These are phyloP conservation scores for Holothuria scabra DNA, from an alignment of 53 echinoderm and acorn worm genomes.

Conservation along the genomic window DNA sequence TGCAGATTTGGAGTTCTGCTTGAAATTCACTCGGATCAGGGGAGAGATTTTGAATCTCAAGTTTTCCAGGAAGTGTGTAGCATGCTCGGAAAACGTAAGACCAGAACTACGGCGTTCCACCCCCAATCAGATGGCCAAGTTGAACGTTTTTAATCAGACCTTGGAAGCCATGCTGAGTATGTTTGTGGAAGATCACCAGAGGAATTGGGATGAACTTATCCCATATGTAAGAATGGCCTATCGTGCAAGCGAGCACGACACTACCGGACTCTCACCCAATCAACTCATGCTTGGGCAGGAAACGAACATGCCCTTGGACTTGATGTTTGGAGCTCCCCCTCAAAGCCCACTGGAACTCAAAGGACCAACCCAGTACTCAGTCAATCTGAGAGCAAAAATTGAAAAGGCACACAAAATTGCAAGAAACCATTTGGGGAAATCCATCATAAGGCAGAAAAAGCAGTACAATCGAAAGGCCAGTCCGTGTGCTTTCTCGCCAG, in stretches of 20 bases:
- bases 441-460: constrained; percentile 51
- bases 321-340: constrained; percentile 14
- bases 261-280: constrained; percentile 68
- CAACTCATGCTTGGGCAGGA: constrained; percentile 67
- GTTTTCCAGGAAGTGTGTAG: constrained; percentile 46
- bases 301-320: constrained; percentile 55
- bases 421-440: constrained; percentile 5
- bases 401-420: constrained; percentile 37
- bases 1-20: constrained; percentile 20
- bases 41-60: constrained; percentile 52
- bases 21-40: constrained; percentile 54
- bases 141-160: neutral
- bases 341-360: too few species aligned
- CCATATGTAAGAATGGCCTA: constrained; percentile 64
- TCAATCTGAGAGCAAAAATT: constrained; percentile 11
- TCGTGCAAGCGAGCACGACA: constrained; percentile 57
- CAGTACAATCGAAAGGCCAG: constrained; percentile 55
- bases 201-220: constrained; percentile 59
- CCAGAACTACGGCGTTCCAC: neutral
- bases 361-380: constrained; percentile 16
- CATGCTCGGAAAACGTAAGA: neutral
- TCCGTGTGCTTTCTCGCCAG: constrained; percentile 2
- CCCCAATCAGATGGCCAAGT: constrained; percentile 14
- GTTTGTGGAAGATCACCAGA: constrained; percentile 27
- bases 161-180: constrained; percentile 5